Base-by-base conservation (phyloP, 2,888 invertebrate genomes). In the Cosmia trapezina region DNA sequence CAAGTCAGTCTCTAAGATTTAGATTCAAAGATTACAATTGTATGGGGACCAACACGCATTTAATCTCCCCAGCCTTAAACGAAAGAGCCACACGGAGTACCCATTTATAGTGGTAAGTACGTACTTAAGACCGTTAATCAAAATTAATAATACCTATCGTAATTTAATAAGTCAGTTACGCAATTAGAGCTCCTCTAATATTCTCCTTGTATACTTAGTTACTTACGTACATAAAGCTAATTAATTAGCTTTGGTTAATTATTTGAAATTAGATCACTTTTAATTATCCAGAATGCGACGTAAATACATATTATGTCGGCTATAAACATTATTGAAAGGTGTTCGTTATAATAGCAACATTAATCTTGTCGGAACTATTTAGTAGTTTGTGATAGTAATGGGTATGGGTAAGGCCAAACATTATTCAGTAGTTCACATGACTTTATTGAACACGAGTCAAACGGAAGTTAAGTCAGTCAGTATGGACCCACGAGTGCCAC, bases 311-410 rank as follows among this genome's bases (percentile, higher is more conserved):
- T 54, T 22, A 67, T 54, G 47, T 83, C 6, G 28, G 56, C 56
- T 60, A 68, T 83, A 74, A 78, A 82, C 19, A 53, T 59, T 8
- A 14, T 11, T 14, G 3, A 61, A 47, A 61, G 47, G 47, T 8
- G 12, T 61, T 59, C 5, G 43, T 69, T 76, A 45, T 83, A 63
- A 62, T 59, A 53, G 41, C n/a, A 11, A 49, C 63, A 80, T 74
- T 33, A 53, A 12, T 79, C 51, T 64, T 60, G 45, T 28, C 0
- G 0, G 37, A 60, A 41, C 11, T 70, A 53, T 53, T 47, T 74
- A 45, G 45, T 78, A 19, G 47, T 49, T 43, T 53, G 11, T 51
- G 61, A 11, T 19, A 45, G n/a, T 51, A 17, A n/a, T n/a, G n/a
- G n/a, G n/a, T n/a, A 37, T 59, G 12, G 12, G 43, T n/a, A 17